These are phyloP conservation scores for Acleris literana DNA, from an alignment of 2,888 invertebrate genomes.

Conservation along the genomic window DNA sequence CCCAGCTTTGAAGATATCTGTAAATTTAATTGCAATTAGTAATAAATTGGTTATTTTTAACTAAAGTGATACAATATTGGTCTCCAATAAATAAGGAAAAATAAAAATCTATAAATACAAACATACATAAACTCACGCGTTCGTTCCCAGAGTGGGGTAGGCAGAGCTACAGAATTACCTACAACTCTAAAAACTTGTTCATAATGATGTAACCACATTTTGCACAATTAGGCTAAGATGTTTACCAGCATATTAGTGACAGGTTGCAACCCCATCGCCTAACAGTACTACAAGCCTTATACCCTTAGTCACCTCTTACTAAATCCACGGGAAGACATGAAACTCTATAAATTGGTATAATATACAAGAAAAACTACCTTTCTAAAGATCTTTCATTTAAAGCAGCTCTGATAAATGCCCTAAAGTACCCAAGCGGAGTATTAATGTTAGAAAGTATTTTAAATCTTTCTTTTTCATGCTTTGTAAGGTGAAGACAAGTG, in stretches of 20 bases:
- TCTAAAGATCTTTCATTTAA: conserved; percentile 96
- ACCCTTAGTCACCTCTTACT: too few relatives aligned
- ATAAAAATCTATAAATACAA: neutral
- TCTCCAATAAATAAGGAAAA: neutral
- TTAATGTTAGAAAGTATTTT: conserved; percentile 82
- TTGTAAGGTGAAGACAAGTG: conserved; percentile 90
- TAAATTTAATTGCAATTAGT: conserved; percentile 35
- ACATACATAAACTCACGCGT: too few relatives aligned
- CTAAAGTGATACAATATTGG: conserved; percentile 3
- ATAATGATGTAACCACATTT: too few relatives aligned
- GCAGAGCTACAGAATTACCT: too few relatives aligned
- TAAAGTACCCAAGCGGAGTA: conserved; percentile 88
- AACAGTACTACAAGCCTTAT: too few relatives aligned
- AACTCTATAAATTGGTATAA: neutral
- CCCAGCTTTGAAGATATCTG: conserved; percentile 89
- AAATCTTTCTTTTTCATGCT: conserved; percentile 94
- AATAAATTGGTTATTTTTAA: neutral
- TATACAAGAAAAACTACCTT: conserved; percentile 60
- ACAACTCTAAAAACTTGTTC: too few relatives aligned
- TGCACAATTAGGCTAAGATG: too few relatives aligned
- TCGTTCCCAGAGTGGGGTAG: too few relatives aligned
- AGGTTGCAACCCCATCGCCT: too few relatives aligned
- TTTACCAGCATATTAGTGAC: too few relatives aligned
- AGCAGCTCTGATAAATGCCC: conserved; percentile 94
- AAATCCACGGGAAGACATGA: too few relatives aligned